Percentiles rank a stretch among this genome's conserved stretches.
phyloP scores from a whole-genome alignment of 2,797 vertebrate genomes.

The Poeciliopsis turneri region DNA sequence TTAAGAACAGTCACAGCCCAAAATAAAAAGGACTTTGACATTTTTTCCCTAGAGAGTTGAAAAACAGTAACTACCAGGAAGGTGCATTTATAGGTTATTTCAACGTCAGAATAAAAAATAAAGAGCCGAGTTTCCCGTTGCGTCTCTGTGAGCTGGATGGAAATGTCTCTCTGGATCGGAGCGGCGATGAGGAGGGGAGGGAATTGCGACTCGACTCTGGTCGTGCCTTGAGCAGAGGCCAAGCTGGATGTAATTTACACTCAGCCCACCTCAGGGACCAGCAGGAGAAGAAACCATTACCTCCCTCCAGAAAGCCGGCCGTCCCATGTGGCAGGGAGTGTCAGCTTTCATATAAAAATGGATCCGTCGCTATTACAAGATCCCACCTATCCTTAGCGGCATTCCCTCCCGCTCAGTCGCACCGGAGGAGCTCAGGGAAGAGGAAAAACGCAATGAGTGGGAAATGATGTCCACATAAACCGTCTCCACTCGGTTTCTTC shows the following conservation, averaged over 20 bases:
- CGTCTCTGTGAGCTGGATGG: conserved; percentile 28
- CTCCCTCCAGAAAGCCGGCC: conserved; percentile 64
- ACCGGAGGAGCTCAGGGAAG: conserved; percentile 52
- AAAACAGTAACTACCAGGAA: conserved; percentile 16
- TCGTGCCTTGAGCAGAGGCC: conserved; percentile 57
- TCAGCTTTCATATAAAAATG: conserved; percentile 76
- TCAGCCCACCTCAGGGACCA: conserved; percentile 67
- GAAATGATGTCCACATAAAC: conserved; percentile 43
- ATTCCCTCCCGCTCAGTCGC: conserved; percentile 32
- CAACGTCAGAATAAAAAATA: background rate
- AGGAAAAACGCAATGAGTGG: conserved; percentile 27
- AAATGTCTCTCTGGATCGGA: conserved; percentile 54
- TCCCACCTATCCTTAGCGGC: conserved; percentile 21
- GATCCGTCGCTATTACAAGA: conserved; percentile 69
- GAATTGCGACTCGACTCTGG: conserved; percentile 46
- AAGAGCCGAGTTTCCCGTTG: background rate
- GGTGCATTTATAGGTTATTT: conserved; percentile 19
- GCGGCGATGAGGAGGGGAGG: conserved; percentile 52
- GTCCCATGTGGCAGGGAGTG: conserved; percentile 61
- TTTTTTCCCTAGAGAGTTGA: conserved; percentile 27
- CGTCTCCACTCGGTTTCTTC: conserved; percentile 4
- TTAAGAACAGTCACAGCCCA: too few species aligned
- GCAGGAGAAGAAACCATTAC: conserved; percentile 72
- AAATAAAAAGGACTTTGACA: too few species aligned
- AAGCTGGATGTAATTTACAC: conserved; percentile 83